phyloP scores from a whole-genome alignment of 2,113 vertebrate species.

The Otolemur garnettii region DNA sequence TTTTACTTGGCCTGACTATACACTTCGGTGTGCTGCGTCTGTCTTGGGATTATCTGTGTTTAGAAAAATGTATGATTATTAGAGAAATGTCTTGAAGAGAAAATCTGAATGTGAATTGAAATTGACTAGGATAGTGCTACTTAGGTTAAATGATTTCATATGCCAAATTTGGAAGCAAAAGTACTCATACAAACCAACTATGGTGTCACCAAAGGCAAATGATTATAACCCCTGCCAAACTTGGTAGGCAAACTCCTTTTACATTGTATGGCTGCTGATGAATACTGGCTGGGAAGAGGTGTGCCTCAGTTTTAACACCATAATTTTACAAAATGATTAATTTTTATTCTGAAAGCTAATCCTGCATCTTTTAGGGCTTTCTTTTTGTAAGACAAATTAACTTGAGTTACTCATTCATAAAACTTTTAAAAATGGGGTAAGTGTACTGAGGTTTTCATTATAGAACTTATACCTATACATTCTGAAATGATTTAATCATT shows the following conservation, averaged over 20 bases:
- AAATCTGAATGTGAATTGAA: constrained; percentile 24
- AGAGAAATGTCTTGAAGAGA: background rate
- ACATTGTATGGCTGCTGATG: no score
- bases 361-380: background rate
- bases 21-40: background rate
- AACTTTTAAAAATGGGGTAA: background rate
- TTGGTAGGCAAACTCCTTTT: background rate
- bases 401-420: background rate
- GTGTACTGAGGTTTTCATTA: background rate
- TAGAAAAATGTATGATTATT: background rate
- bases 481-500: constrained; percentile 24
- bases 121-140: background rate
- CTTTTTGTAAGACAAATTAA: constrained; percentile 2
- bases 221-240: background rate
- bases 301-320: background rate
- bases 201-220: background rate
- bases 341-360: constrained; percentile 53
- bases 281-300: background rate
- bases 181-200: background rate
- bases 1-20: background rate
- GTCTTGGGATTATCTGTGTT: background rate
- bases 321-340: background rate
- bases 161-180: background rate
- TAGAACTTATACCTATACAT: background rate
- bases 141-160: background rate